Evolutionary conservation across 2,797 vertebrate species (phyloP), one percentile per base, ranked within the genome.

Genomic region (Bradypodion ventrale): DNA sequence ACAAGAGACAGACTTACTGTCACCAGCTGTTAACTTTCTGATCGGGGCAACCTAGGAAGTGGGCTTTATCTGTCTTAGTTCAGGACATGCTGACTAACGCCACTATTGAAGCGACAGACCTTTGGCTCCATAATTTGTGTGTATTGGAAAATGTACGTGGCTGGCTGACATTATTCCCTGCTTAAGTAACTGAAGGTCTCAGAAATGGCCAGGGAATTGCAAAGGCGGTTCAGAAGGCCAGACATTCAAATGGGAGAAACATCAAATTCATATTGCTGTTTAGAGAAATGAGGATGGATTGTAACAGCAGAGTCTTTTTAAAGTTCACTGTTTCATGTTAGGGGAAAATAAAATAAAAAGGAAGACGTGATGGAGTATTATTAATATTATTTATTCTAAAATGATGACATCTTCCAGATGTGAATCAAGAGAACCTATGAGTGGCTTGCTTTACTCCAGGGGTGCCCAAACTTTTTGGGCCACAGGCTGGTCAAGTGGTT

Each of bases 11-110:
- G 95, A 94, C 91, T 91, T 37, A 5, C 78, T 92, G 89, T 94
- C 93, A 95, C 92, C 92, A 89, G 78, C 37, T 23, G 83, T 90
- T 90, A 94, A 92, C 91, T 93, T 88, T 89, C 83, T 35, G 90
- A 93, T 92, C 88, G 91, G 93, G 87, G 89, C 93, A 88, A 88
- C 83, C 75, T 74, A 82, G 93, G 93, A 94, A 94, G 91, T 0
- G 63, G 85, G 79, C 81, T 89, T 95, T 92, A 94, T 93, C 93
- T 90, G 80, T 88, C 76, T 21, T 37, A 85, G 92, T 82, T 93
- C 91, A 92, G 91, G 95, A 94, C 86, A 78, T 78, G 91, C 42
- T 94, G 93, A 94, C 59, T 90, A 92, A 92, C 68, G 86, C 65
- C 89, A 78, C 88, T 72, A 65, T 65, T 83, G 86, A 93, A 87